Conservation (phyloP, 2,888 invertebrate species). For the Stenichneumon culpator region DNA sequence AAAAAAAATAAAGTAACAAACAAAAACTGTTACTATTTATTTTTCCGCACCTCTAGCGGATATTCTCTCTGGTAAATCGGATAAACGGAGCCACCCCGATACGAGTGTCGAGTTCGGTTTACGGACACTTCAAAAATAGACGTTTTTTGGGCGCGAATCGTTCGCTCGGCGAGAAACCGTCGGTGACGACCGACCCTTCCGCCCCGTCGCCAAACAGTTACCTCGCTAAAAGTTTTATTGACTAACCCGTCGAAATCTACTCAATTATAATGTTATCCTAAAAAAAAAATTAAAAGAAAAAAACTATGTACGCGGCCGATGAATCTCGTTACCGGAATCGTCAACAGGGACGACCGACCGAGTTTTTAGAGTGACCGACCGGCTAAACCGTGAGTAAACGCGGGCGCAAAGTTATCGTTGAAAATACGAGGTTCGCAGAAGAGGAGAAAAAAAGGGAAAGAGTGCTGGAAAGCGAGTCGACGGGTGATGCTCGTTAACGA, state of each 20-base stretch:
- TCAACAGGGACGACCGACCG: conserved; percentile 15
- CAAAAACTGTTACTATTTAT: not conserved
- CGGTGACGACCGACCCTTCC: not conserved
- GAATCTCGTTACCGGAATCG: conserved; percentile 45
- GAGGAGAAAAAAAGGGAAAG: conserved; percentile 7
- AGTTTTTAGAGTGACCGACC: conserved; percentile 22
- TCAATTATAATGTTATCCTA: conserved; percentile 23
- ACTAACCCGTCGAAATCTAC: conserved; percentile 6
- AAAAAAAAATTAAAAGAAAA: not conserved
- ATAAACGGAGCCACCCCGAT: not conserved
- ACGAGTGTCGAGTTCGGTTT: not conserved
- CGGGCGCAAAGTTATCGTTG: conserved; percentile 23
- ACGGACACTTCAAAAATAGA: not conserved
- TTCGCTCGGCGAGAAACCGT: not conserved
- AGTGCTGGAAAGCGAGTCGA: conserved; percentile 20
- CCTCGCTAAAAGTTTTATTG: conserved; percentile 1
- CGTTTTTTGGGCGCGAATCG: not conserved
- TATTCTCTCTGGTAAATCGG: not conserved
- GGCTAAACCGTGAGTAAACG: conserved; percentile 33
- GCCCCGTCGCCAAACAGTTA: not conserved
- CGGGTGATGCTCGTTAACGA: conserved; percentile 56
- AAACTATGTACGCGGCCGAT: conserved; percentile 1
- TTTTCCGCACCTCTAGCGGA: not conserved
- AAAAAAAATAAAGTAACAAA: not conserved
- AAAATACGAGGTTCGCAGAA: conserved; percentile 2